These are phyloP conservation scores for Dinoponera quadriceps DNA, from an alignment of 1,140 invertebrate species.

Conservation along the genomic window DNA sequence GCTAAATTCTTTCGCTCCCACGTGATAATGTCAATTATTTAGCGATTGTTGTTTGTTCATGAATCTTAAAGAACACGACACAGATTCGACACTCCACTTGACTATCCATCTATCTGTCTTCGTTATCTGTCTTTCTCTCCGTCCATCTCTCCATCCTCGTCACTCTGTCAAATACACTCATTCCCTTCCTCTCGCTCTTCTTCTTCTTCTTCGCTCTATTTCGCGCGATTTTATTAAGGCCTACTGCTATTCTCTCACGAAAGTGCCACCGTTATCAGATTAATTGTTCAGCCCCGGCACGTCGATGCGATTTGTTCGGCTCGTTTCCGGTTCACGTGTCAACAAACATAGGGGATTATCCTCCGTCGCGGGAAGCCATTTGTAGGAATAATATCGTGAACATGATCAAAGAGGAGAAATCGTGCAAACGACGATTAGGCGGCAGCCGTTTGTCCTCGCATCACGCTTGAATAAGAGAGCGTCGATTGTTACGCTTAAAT, in stretches of 20 bases:
- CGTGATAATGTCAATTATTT: constrained; percentile 13
- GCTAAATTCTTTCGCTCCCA: neutral
- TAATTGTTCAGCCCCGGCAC: constrained; percentile 47
- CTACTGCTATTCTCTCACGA: constrained; percentile 3
- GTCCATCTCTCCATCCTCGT: constrained; percentile 1
- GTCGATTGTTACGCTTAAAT: neutral
- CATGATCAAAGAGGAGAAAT: neutral
- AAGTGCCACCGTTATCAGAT: constrained; percentile 38
- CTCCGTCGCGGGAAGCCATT: constrained; percentile 28
- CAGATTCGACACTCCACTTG: neutral
- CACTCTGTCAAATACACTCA: neutral
- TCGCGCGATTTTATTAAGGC: constrained; percentile 34
- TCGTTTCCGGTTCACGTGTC: constrained; percentile 45
- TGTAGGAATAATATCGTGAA: constrained; percentile 29
- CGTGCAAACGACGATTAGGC: neutral
- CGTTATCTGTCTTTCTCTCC: constrained; percentile 6
- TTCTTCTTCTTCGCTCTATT: constrained; percentile 12
- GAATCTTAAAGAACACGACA: constrained; percentile 16
- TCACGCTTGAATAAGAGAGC: neutral
- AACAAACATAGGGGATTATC: constrained; percentile 41
- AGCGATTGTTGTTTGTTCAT: constrained; percentile 34
- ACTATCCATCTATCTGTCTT: too few species aligned
- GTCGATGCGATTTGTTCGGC: constrained; percentile 35
- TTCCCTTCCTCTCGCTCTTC: neutral
- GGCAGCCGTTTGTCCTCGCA: neutral